phyloP scores from a whole-genome alignment of 1,140 invertebrate genomes.

The Apis florea region DNA sequence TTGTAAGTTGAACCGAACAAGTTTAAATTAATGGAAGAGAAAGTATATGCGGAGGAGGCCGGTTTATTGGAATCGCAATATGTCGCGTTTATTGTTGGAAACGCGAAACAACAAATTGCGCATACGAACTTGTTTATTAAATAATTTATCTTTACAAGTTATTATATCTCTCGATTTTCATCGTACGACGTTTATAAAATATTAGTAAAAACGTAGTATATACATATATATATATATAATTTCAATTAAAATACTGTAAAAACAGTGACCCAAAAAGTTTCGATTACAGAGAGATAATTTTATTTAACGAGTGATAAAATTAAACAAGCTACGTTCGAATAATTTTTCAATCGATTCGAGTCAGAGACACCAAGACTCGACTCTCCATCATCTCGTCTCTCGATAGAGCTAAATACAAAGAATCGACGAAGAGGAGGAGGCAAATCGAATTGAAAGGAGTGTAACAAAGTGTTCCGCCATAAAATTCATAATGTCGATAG shows the following conservation, averaged over 20 bases:
- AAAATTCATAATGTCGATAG: constrained; percentile 63
- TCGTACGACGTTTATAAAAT: background rate
- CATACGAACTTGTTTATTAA: background rate
- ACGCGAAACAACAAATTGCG: background rate
- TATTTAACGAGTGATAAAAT: too few relatives aligned
- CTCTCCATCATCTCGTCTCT: too few relatives aligned
- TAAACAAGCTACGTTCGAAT: too few relatives aligned
- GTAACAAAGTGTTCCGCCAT: constrained; percentile 56
- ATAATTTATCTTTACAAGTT: background rate
- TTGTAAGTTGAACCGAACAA: background rate
- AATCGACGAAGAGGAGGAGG: background rate
- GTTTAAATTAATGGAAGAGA: background rate
- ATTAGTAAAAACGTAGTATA: too few relatives aligned
- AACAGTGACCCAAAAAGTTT: too few relatives aligned
- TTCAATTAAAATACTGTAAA: too few relatives aligned
- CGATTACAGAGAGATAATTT: too few relatives aligned
- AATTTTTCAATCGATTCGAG: too few relatives aligned
- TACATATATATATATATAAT: too few relatives aligned
- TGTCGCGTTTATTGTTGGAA: background rate
- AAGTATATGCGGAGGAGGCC: background rate
- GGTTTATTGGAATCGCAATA: background rate
- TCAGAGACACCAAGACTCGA: too few relatives aligned
- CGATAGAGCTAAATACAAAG: background rate
- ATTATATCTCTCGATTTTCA: background rate
- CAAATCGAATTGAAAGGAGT: background rate